Evolutionary conservation across 2,113 vertebrate species (phyloP).

Genomic region (Pleuronectes platessa): DNA sequence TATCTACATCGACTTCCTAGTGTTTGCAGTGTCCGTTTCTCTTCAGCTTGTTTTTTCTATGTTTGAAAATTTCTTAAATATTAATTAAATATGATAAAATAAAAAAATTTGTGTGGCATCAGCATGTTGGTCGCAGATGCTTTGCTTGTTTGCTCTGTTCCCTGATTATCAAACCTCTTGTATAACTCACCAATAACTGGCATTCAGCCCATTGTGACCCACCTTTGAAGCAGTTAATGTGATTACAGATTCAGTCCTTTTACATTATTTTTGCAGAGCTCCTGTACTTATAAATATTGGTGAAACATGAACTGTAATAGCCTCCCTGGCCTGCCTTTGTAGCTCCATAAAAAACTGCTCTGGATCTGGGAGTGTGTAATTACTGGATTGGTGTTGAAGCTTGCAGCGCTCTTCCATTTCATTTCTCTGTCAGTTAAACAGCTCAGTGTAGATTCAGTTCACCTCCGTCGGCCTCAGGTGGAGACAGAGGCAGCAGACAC

Average conservation of each 20-base stretch:
- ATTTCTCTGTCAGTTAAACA: conserved; percentile 35
- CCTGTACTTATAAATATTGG: conserved; percentile 55
- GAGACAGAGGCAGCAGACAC: conserved; percentile 22
- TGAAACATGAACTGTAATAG: conserved; percentile 56
- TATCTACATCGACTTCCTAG: too few relatives aligned
- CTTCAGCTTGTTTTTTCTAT: not conserved
- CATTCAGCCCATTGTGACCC: conserved; percentile 15
- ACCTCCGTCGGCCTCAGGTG: conserved; percentile 46
- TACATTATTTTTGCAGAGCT: conserved; percentile 36
- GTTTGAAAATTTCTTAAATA: not conserved
- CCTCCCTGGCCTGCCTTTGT: conserved; percentile 13
- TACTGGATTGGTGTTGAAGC: conserved; percentile 44
- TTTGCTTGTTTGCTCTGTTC: not conserved
- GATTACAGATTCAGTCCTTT: conserved; percentile 39
- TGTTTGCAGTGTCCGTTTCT: not conserved
- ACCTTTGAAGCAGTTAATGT: conserved; percentile 31
- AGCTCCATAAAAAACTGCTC: conserved; percentile 5
- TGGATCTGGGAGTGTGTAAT: conserved; percentile 41
- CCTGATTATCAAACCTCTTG: conserved; percentile 15
- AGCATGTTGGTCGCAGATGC: not conserved
- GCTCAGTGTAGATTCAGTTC: conserved; percentile 33
- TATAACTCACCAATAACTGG: conserved; percentile 1
- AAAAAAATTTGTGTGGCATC: not conserved
- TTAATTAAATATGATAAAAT: too few relatives aligned
- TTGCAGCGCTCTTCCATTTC: conserved; percentile 33